Evolutionary conservation across 2,797 vertebrate genomes (phyloP).

Genomic region (Anniella stebbinsi): DNA sequence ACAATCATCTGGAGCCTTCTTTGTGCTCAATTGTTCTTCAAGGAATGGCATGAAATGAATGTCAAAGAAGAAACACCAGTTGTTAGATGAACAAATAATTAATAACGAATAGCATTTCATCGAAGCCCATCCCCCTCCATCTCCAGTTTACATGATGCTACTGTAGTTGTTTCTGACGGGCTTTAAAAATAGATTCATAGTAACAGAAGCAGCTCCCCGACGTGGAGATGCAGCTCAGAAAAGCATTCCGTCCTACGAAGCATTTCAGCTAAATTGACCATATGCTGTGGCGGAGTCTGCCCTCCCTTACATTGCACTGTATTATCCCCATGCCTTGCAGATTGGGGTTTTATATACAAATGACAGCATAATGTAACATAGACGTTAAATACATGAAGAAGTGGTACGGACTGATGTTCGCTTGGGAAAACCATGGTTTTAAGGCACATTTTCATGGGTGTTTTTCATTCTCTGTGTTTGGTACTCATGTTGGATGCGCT

Average conservation of each 20-base stretch:
- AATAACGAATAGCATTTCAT: constrained; percentile 34
- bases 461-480: background rate
- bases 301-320: rapidly evolving
- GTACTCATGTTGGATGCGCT: background rate
- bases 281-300: rapidly evolving
- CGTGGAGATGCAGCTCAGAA: background rate
- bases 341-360: background rate
- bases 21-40: constrained; percentile 17
- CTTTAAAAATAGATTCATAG: constrained; percentile 21
- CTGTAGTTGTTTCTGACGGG: constrained; percentile 16
- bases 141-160: constrained; percentile 32
- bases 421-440: background rate
- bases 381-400: background rate
- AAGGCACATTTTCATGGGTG: background rate
- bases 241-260: background rate
- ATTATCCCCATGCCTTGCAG: rapidly evolving
- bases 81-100: background rate
- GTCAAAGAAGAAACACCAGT: constrained; percentile 31
- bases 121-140: background rate
- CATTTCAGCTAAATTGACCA: rapidly evolving
- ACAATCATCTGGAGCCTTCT: constrained; percentile 16
- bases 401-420: background rate
- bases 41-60: background rate
- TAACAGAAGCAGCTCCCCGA: constrained; percentile 29
- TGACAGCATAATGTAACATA: background rate